A percentile compares a stretch with the other conserved stretches of the same genome.
phyloP scores from a whole-genome alignment of 1,140 invertebrate species.

The Bactericera cockerelli region DNA sequence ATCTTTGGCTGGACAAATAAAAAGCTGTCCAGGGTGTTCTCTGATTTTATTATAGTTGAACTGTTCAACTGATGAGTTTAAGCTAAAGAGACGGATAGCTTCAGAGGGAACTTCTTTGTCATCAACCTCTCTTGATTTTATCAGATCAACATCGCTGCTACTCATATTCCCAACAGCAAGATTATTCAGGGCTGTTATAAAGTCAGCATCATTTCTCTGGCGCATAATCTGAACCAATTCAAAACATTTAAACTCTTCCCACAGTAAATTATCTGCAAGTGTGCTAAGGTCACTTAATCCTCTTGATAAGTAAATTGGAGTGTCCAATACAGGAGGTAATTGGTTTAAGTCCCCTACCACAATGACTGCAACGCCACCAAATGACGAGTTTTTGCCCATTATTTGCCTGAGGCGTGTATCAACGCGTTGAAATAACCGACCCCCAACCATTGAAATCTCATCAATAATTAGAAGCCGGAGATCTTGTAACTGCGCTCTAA shows the following conservation, averaged over 20 bases:
- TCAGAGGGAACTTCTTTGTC: neutral
- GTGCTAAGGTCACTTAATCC: neutral
- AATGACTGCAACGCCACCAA: conserved; percentile 20
- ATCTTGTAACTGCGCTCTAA: conserved; percentile 19
- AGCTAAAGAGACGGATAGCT: neutral
- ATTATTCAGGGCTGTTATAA: conserved; percentile 9
- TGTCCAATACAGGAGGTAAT: conserved; percentile 21
- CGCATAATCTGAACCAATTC: conserved; percentile 12
- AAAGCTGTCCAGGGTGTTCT: neutral
- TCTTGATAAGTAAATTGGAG: conserved; percentile 9
- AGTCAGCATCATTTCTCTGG: neutral
- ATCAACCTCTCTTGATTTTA: neutral
- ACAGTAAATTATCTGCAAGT: neutral
- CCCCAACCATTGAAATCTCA: conserved; percentile 29
- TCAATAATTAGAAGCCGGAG: conserved; percentile 29
- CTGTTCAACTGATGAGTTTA: neutral
- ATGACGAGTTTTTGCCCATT: conserved; percentile 21
- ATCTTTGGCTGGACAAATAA: neutral
- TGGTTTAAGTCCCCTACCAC: conserved; percentile 22
- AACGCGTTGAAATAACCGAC: conserved; percentile 21
- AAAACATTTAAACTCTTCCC: conserved; percentile 16
- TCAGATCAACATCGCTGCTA: neutral
- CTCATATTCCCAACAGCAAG: conserved; percentile 1
- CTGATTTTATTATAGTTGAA: neutral
- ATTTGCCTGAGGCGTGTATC: conserved; percentile 26